phyloP scores from a whole-genome alignment of 2,797 vertebrate genomes.

The Anas acuta region DNA sequence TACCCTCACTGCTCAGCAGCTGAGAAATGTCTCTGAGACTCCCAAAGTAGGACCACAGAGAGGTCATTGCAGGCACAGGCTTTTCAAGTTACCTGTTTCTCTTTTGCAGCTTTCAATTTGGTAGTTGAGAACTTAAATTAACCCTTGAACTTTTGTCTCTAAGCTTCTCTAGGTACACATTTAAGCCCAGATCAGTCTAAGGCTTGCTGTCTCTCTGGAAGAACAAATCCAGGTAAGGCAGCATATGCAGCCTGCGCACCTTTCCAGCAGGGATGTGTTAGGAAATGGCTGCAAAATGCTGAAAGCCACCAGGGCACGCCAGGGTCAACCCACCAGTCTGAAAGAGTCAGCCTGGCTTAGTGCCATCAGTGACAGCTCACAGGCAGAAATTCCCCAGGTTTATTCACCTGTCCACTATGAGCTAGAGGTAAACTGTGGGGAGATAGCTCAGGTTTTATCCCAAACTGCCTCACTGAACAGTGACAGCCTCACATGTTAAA shows the following conservation, averaged over 20 bases:
- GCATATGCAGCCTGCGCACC: too few species aligned
- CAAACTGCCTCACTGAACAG: background rate
- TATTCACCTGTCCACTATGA: background rate
- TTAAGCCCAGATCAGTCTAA: background rate
- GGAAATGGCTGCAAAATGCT: too few species aligned
- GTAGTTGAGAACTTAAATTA: background rate
- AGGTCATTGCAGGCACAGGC: background rate
- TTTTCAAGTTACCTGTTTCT: background rate
- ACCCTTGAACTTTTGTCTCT: background rate
- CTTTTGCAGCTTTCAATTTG: background rate
- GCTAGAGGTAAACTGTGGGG: background rate
- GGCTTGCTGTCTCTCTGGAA: background rate
- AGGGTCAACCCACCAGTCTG: too few species aligned
- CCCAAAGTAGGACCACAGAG: background rate
- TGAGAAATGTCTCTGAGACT: background rate
- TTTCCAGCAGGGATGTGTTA: too few species aligned
- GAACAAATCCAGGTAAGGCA: too few species aligned
- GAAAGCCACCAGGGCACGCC: too few species aligned
- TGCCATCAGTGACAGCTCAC: too few species aligned
- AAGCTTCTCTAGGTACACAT: background rate
- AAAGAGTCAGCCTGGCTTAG: too few species aligned
- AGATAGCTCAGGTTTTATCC: background rate
- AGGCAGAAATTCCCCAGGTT: background rate
- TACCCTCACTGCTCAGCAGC: background rate
- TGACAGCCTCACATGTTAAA: background rate